Evolutionary conservation across 2,888 invertebrate genomes (phyloP).

Genomic region (Synergus umbraculus): DNA sequence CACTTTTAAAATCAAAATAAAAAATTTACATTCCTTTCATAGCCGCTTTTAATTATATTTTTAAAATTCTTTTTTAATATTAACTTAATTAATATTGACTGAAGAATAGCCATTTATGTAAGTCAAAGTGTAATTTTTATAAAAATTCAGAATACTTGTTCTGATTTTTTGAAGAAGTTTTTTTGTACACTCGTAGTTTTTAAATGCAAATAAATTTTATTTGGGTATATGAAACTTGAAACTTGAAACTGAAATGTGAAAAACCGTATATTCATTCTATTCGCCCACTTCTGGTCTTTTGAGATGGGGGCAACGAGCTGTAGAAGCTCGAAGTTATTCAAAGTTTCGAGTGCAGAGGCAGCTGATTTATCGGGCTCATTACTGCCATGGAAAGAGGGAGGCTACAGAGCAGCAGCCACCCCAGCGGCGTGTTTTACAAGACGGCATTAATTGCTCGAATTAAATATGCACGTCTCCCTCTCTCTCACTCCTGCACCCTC

Average conservation of each 20-base stretch:
- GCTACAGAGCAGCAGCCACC: constrained; percentile 70
- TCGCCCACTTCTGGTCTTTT: constrained; percentile 33
- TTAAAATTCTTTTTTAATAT: too few species aligned
- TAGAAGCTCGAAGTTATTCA: constrained; percentile 70
- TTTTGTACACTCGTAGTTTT: not conserved
- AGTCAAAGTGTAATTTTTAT: too few species aligned
- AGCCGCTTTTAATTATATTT: too few species aligned
- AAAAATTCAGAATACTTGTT: too few species aligned
- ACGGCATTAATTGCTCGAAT: constrained; percentile 78
- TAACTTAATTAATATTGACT: too few species aligned
- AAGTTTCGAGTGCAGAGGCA: constrained; percentile 75
- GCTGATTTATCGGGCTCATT: constrained; percentile 78
- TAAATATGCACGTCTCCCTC: constrained; percentile 75
- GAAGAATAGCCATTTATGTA: too few species aligned
- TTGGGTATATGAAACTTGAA: not conserved
- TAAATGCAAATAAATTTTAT: not conserved
- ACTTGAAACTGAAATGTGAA: constrained; percentile 17
- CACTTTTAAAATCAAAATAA: constrained; percentile 53
- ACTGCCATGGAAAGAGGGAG: constrained; percentile 70
- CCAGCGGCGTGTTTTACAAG: constrained; percentile 77
- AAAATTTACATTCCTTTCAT: not conserved
- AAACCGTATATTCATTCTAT: constrained; percentile 13
- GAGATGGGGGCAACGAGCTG: constrained; percentile 21
- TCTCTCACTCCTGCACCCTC: constrained; percentile 48
- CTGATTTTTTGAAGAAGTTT: too few species aligned